Percentiles rank a stretch among this genome's conserved stretches.
phyloP scores from a whole-genome alignment of 2,113 vertebrate species.

The Melanostigma gelatinosum region DNA sequence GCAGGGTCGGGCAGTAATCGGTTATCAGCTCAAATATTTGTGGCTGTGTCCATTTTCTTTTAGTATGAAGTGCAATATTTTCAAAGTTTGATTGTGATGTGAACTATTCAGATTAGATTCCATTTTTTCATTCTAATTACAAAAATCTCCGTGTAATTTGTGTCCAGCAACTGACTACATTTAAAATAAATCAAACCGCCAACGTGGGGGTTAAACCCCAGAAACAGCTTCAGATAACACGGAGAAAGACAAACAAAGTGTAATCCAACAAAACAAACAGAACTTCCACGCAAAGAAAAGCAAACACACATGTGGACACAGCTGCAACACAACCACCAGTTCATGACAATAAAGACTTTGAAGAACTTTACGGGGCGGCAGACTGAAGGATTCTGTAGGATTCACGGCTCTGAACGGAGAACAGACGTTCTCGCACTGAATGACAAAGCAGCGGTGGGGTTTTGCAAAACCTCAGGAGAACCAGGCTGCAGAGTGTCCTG shows the following conservation, averaged over 20 bases:
- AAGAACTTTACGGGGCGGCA: background rate
- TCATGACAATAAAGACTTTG: accelerated
- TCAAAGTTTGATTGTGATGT: too few species aligned
- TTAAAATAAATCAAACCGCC: too few species aligned
- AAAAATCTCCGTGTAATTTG: too few species aligned
- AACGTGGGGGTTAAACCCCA: conserved; percentile 12
- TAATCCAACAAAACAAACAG: conserved; percentile 18
- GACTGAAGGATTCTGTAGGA: background rate
- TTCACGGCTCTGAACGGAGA: background rate
- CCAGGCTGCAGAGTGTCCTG: accelerated
- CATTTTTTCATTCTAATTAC: too few species aligned
- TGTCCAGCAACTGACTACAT: too few species aligned
- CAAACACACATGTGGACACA: conserved; percentile 17
- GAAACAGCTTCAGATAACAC: conserved; percentile 4
- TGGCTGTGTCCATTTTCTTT: too few species aligned
- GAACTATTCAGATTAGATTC: too few species aligned
- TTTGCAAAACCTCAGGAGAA: background rate
- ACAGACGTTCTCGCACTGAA: background rate
- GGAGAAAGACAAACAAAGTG: conserved; percentile 1
- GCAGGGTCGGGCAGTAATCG: too few species aligned
- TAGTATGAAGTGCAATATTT: too few species aligned
- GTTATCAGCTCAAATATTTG: too few species aligned
- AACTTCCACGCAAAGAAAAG: background rate
- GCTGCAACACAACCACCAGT: conserved; percentile 18
- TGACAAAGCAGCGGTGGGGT: background rate